Base-by-base conservation (phyloP, 2,888 invertebrate species). In the Tinea pellionella region DNA sequence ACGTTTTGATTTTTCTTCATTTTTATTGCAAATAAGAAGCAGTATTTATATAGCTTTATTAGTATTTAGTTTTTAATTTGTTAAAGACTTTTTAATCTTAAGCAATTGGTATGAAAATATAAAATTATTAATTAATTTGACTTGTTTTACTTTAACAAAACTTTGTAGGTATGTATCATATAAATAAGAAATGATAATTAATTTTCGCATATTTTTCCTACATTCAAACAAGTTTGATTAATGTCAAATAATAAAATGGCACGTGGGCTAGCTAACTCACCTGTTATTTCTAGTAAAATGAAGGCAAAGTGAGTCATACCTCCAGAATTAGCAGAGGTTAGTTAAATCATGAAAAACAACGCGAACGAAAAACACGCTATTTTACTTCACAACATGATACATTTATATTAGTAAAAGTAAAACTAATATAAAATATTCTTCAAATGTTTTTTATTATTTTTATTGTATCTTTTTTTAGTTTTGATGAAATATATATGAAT, bases 371-470 rank as follows among this genome's bases (percentile, higher is more conserved):
- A 37, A 6, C 2, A 37, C 37, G 2, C 3, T 12, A 37, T 37
- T 37, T 37, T 9, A 37, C n/a, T 37, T 6, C 9, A 24, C 24
- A 24, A 24, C 2, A 24, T 24, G 6, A 6, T 37, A 37, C 2
- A 37, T 37, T 37, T 6, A 37, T 37, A 24, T 24, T 24, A 3
- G 24, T n/a, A 24, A 24, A 2, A 24, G 6, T 24, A 24, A 24
- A 24, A 24, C 3, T 24, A 24, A 24, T 24, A 24, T 24, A 24
- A 24, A 24, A 4, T 42, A 32, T 58, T 19, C 19, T 59, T 42
- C 60, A 58, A 60, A 61, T 60, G 59, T 59, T 53, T 59, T 47
- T 37, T 58, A 59, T 18, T 56, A 29, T 2, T 12, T 37, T 37
- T 37, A 37, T 37, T 37, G 24, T 2, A 3, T 24, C 6, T 24